A percentile compares a stretch with the other conserved stretches of the same genome.
phyloP scores from a whole-genome alignment of 2,888 invertebrate genomes.

The Chrysolina haemoptera region DNA sequence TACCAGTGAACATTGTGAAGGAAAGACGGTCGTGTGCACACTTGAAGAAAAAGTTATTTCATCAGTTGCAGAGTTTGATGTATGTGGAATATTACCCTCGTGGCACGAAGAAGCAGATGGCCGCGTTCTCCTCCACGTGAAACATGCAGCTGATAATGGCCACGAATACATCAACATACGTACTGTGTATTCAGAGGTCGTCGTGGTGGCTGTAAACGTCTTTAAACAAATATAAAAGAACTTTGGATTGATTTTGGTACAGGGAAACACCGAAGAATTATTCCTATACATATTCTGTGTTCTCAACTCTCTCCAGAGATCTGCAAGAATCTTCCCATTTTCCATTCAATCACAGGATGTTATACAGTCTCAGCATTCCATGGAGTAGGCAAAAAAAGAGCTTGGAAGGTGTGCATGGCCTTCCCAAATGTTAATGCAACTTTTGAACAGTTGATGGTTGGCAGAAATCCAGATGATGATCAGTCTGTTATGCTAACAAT shows the following conservation, averaged over 20 bases:
- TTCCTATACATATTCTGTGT: conserved; percentile 25
- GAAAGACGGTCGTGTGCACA: conserved; percentile 21
- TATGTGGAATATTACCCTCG: conserved; percentile 26
- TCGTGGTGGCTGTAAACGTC: conserved; percentile 26
- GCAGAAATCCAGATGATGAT: conserved; percentile 27
- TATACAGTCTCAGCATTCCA: conserved; percentile 20
- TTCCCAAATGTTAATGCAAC: conserved; percentile 25
- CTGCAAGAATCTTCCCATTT: conserved; percentile 6
- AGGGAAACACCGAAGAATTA: conserved; percentile 14
- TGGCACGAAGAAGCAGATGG: too few species aligned
- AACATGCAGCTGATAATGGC: too few species aligned
- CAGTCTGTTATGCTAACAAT: conserved; percentile 20
- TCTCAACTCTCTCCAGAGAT: conserved; percentile 21
- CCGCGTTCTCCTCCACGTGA: too few species aligned
- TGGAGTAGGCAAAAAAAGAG: conserved; percentile 3
- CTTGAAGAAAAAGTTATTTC: conserved; percentile 27
- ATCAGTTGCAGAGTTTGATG: conserved; percentile 23
- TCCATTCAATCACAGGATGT: conserved; percentile 17
- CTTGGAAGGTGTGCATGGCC: conserved; percentile 19
- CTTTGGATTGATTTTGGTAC: conserved; percentile 28
- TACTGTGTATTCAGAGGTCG: conserved; percentile 27
- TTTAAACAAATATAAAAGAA: conserved; percentile 27
- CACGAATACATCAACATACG: conserved; percentile 22
- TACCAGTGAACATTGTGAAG: conserved; percentile 24
- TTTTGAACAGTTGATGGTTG: conserved; percentile 21